Percentiles rank a stretch among this genome's conserved stretches.
phyloP scores from a whole-genome alignment of 2,113 vertebrate genomes.

The Sylvilagus bachmani region DNA sequence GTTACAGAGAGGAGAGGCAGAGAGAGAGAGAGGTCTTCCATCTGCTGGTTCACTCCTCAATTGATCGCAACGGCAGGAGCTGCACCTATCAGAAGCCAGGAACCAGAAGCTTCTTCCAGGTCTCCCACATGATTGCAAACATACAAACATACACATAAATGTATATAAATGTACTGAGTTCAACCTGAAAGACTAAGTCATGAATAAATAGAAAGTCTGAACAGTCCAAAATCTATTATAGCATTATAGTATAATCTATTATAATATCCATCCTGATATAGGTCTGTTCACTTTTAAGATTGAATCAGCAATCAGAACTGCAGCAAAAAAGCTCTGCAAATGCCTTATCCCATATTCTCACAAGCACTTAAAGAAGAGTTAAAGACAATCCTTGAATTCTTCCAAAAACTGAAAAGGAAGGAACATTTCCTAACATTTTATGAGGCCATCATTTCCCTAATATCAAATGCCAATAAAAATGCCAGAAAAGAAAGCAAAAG shows the following conservation, averaged over 20 bases:
- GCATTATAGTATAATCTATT: background rate
- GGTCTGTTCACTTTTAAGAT: background rate
- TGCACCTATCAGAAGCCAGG: too few relatives aligned
- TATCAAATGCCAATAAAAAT: background rate
- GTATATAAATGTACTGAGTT: background rate
- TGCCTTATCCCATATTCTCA: background rate
- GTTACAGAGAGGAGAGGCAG: too few relatives aligned
- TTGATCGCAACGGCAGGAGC: too few relatives aligned
- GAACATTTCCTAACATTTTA: background rate
- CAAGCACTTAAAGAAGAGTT: background rate
- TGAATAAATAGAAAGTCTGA: background rate
- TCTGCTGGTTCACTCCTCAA: too few relatives aligned
- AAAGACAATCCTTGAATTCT: background rate
- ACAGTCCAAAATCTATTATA: background rate
- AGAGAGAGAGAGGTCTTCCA: too few relatives aligned
- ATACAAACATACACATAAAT: background rate
- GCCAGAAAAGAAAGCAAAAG: background rate
- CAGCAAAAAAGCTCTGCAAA: background rate
- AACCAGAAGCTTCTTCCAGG: too few relatives aligned
- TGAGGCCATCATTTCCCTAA: background rate
- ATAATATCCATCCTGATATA: background rate
- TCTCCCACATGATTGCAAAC: too few relatives aligned
- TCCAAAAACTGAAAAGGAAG: background rate
- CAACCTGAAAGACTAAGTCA: background rate
- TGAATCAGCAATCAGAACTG: background rate